Evolutionary conservation across 2,113 vertebrate species (phyloP).

Genomic region (Sarotherodon lohbergeri): DNA sequence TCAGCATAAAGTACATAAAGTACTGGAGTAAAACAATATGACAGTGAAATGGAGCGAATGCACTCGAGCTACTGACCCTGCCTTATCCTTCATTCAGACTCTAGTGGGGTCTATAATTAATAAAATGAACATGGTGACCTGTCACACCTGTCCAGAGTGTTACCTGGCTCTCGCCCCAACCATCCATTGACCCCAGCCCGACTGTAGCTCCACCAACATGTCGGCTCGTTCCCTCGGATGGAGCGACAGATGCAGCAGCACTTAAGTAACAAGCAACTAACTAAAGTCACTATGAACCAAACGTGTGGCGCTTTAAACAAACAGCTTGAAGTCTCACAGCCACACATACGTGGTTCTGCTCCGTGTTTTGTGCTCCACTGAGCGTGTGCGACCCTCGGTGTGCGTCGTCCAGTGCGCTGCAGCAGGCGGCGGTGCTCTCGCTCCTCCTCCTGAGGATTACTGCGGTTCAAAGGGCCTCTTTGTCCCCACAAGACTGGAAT

Average conservation of each 20-base stretch:
- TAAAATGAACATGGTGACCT: neutral
- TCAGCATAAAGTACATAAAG: neutral
- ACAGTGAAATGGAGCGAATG: neutral
- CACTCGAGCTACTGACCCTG: neutral
- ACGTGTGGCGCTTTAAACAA: neutral
- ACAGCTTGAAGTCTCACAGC: neutral
- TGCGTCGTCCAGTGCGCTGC: constrained; percentile 1
- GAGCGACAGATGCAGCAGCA: neutral
- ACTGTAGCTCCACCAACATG: neutral
- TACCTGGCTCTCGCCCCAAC: neutral
- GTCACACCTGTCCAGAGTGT: neutral
- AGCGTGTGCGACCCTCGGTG: neutral
- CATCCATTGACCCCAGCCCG: neutral
- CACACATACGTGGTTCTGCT: neutral
- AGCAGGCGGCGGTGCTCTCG: constrained; percentile 4
- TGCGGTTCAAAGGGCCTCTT: constrained; percentile 63
- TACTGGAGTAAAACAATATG: neutral
- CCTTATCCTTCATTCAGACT: neutral
- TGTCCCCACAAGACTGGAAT: constrained; percentile 56
- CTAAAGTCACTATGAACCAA: neutral
- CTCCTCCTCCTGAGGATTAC: constrained; percentile 56
- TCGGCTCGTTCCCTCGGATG: neutral
- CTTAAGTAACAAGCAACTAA: neutral
- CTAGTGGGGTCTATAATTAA: neutral
- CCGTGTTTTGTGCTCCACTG: neutral